Base-by-base conservation (phyloP, 2,888 invertebrate genomes). In the Phalera bucephala region DNA sequence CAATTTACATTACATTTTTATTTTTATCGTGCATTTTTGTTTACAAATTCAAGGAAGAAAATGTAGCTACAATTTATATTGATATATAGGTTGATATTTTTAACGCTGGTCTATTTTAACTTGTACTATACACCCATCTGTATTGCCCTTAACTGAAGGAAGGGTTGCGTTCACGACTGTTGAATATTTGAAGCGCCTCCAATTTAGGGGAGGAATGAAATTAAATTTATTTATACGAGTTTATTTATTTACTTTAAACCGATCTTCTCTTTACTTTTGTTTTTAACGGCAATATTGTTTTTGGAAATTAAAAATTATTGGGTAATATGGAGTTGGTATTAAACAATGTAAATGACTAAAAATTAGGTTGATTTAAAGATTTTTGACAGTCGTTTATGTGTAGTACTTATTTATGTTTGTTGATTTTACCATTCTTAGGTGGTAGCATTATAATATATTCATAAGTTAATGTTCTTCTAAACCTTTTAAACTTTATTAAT, bases 121-220 rank as follows among this genome's bases (percentile, higher is more conserved):
- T 75, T 73, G 52, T 23, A 58, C 68, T 69, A 63, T 28, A 52
- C 47, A 21, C 45, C 44, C 54, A 50, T 58, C 61, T 63, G 69
- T 75, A 76, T 77, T 75, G 67, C 80, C 80, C 79, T 80, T 72
- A 72, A 77, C 79, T 74, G 74, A 70, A 79, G 77, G 79, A 88
- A 88, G 87, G 88, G 87, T 86, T 87, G 80, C 75, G 79, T 84
- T 86, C 87, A 83, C 81, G 81, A 83, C 81, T 83, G 69, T 75
- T 89, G 86, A 88, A 88, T 89, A 87, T 88, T 89, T 88, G 80
- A 88, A 84, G 74, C 74, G 73, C 68, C 81, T 79, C 75, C 84
- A 87, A 86, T 85, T 86, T 85, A 78, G 72, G 75, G 74, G 76
- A 76, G 79, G 81, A 73, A 72, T 80, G 70, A 86, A 88, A 88